Base-by-base conservation (phyloP, 2,888 invertebrate species). In the Calephelis perditalis region DNA sequence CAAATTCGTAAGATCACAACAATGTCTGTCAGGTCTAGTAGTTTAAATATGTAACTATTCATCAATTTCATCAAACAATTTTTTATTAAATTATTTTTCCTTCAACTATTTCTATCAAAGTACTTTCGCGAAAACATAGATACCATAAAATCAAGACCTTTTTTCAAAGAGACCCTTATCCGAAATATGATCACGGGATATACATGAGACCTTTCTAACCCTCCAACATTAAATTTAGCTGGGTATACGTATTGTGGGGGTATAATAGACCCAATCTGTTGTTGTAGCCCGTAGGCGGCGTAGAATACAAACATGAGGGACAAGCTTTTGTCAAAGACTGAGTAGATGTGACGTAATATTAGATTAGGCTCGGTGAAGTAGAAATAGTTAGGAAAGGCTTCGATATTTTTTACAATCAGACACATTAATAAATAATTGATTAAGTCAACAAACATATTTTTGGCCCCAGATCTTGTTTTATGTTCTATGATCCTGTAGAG, bases 211-310 rank as follows among this genome's bases (percentile, higher is more conserved):
- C 55, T 56, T 60, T 59, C 46, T 56, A 60, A 60, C 59, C 55
- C 59, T 52, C 45, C 52, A 46, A 60, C 62, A 59, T 65, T 61
- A 58, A 66, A 66, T 66, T 60, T 62, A 40, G 54, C 46, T 52
- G 43, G 56, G 54, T 58, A 62, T 46, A 55, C 12, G 59, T 59
- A 60, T 65, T 62, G 57, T 64, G 58, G 58, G 52, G 61, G 56
- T 56, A 59, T 62, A 62, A 66, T 60, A 60, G 61, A 62, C 59
- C 62, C 62, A 64, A 65, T 65, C 60, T 62, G 64, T 45, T 60
- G 59, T 55, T 49, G 56, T 54, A 43, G 26, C 36, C 59, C 58
- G 56, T 56, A 52, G 58, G 58, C 40, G 58, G 49, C 9, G 49
- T 49, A 49, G 49, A 49, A 49, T 49, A 49, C 49, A 49, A 49